phyloP scores from a whole-genome alignment of 2,888 invertebrate genomes.

The Gibbula magus region DNA sequence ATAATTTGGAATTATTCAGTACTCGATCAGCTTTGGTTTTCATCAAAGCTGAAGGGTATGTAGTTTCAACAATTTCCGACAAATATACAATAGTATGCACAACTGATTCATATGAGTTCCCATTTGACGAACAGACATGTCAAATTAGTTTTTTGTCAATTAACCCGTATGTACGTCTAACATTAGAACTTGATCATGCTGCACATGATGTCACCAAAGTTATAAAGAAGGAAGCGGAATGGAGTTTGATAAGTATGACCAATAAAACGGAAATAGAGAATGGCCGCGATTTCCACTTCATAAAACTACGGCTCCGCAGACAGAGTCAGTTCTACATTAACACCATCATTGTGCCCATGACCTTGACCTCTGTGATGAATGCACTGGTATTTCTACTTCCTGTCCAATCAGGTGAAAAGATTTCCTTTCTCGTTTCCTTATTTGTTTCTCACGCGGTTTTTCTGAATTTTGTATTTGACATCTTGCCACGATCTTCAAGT shows the following conservation, averaged over 20 bases:
- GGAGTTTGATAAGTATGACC: not conserved
- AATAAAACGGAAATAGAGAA: not conserved
- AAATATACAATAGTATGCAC: not conserved
- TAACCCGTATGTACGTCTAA: no score
- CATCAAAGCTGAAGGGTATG: not conserved
- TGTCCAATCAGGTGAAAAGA: slow-evolving; percentile 15
- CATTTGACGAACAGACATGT: slow-evolving; percentile 2
- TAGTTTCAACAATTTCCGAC: not conserved
- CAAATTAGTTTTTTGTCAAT: not conserved
- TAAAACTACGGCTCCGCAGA: not conserved
- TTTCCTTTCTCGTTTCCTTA: slow-evolving; percentile 10
- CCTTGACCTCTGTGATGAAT: slow-evolving; percentile 32
- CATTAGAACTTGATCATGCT: no score
- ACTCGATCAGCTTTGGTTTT: not conserved
- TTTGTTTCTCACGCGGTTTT: slow-evolving; percentile 7
- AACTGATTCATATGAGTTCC: not conserved
- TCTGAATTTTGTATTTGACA: not conserved
- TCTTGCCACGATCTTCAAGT: not conserved
- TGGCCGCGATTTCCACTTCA: not conserved
- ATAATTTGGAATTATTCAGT: not conserved
- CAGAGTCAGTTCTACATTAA: slow-evolving; percentile 24
- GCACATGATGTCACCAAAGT: no score
- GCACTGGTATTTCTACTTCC: slow-evolving; percentile 28
- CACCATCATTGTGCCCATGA: slow-evolving; percentile 30
- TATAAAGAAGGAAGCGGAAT: not conserved